A percentile compares a stretch with the other conserved stretches of the same genome.
Evolutionary conservation across 2,888 invertebrate species (phyloP).

Genomic region (Megamerina dolium): DNA sequence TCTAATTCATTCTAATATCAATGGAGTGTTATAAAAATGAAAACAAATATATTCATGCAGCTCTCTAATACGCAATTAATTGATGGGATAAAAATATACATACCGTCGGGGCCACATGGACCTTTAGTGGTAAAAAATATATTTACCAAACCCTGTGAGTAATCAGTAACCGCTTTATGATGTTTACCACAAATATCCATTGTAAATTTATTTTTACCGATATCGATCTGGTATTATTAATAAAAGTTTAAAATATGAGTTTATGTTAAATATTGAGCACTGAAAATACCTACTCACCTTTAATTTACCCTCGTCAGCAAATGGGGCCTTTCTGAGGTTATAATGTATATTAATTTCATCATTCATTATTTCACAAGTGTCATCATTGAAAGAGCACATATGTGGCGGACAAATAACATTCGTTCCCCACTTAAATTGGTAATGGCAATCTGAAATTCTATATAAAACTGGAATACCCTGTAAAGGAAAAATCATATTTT

Average conservation of each 20-base stretch:
- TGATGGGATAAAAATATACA: too few species aligned
- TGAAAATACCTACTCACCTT: slow-evolving; percentile 31
- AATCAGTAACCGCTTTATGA: slow-evolving; percentile 42
- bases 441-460: slow-evolving; percentile 43
- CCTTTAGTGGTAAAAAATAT: slow-evolving; percentile 39
- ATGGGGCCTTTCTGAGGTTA: slow-evolving; percentile 38
- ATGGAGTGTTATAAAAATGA: too few species aligned
- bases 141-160: slow-evolving; percentile 44
- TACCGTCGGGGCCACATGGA: too few species aligned
- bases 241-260: not conserved
- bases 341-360: slow-evolving; percentile 36
- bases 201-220: slow-evolving; percentile 25
- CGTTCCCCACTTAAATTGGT: slow-evolving; percentile 46
- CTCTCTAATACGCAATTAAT: too few species aligned
- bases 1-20: too few species aligned
- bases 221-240: slow-evolving; percentile 30
- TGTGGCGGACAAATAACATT: slow-evolving; percentile 47
- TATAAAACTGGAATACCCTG: slow-evolving; percentile 45
- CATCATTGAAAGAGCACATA: slow-evolving; percentile 36
- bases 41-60: too few species aligned
- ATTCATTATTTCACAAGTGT: slow-evolving; percentile 44
- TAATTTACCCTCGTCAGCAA: slow-evolving; percentile 39
- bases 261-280: not conserved
- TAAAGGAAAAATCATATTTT: too few species aligned
- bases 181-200: slow-evolving; percentile 39